These are phyloP conservation scores for Dione vanillae DNA, from an alignment of 2,888 invertebrate species.

Conservation along the genomic window DNA sequence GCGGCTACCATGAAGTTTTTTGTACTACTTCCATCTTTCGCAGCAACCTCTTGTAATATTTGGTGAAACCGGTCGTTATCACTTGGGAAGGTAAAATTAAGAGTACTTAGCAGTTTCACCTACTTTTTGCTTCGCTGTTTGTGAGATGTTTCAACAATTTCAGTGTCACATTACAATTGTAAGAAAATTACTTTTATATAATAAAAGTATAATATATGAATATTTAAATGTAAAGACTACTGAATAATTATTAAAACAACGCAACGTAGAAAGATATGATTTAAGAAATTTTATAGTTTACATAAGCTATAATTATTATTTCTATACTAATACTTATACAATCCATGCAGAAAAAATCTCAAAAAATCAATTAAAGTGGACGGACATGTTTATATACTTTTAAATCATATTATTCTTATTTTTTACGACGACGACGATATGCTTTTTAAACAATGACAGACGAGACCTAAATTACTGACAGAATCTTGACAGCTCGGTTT, in stretches of 20 bases:
- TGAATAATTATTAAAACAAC: no score
- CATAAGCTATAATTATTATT: no score
- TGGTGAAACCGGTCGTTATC: constrained; percentile 30
- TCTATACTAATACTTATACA: no score
- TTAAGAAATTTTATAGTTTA: no score
- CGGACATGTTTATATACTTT: not conserved
- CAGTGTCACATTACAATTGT: not conserved
- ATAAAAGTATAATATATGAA: no score
- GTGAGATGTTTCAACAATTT: not conserved
- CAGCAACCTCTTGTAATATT: constrained; percentile 29
- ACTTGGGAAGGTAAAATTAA: constrained; percentile 22
- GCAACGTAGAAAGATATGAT: no score
- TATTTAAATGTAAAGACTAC: no score
- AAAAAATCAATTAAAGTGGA: no score
- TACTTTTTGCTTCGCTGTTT: constrained; percentile 2
- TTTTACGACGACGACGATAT: not conserved
- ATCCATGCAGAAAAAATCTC: no score
- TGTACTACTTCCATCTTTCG: constrained; percentile 35
- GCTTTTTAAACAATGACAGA: not conserved
- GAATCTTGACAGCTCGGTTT: constrained; percentile 7
- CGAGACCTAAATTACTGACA: not conserved
- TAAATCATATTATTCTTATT: not conserved
- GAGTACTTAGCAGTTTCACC: constrained; percentile 14
- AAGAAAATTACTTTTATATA: not conserved
- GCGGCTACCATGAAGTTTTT: constrained; percentile 37